These are phyloP conservation scores for Carassius carassius DNA, from an alignment of 2,113 vertebrate genomes.

Conservation along the genomic window DNA sequence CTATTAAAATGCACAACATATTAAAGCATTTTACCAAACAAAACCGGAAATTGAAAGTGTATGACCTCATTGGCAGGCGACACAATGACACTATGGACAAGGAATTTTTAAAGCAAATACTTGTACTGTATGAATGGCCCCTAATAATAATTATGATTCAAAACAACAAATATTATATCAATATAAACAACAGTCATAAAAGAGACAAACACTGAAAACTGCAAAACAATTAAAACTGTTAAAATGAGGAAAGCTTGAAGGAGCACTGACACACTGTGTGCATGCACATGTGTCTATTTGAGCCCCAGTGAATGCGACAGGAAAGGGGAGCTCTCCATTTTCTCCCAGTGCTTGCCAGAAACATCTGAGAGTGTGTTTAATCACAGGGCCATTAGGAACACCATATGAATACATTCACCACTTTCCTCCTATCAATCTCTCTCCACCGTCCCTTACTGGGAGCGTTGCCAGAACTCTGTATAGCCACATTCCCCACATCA, in stretches of 20 bases:
- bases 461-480: slow-evolving; percentile 38
- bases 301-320: slow-evolving; percentile 5
- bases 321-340: slow-evolving; percentile 38
- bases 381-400: slow-evolving; percentile 51
- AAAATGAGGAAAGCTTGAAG: neutral
- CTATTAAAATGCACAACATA: too few species aligned
- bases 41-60: too few species aligned
- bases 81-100: too few species aligned
- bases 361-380: slow-evolving; percentile 51
- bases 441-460: slow-evolving; percentile 37
- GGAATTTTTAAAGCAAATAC: too few species aligned
- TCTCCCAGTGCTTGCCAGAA: slow-evolving; percentile 33
- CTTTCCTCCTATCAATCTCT: slow-evolving; percentile 39
- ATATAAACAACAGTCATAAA: too few species aligned
- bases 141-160: neutral
- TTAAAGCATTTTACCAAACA: too few species aligned
- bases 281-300: neutral
- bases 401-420: slow-evolving; percentile 46
- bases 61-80: too few species aligned
- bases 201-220: neutral
- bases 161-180: too few species aligned
- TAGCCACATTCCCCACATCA: slow-evolving; percentile 36
- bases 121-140: too few species aligned
- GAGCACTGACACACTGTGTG: slow-evolving; percentile 18
- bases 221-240: neutral